Evolutionary conservation across 2,113 vertebrate species (phyloP), one percentile per base, ranked within the genome.

Genomic region (Tetrax tetrax): DNA sequence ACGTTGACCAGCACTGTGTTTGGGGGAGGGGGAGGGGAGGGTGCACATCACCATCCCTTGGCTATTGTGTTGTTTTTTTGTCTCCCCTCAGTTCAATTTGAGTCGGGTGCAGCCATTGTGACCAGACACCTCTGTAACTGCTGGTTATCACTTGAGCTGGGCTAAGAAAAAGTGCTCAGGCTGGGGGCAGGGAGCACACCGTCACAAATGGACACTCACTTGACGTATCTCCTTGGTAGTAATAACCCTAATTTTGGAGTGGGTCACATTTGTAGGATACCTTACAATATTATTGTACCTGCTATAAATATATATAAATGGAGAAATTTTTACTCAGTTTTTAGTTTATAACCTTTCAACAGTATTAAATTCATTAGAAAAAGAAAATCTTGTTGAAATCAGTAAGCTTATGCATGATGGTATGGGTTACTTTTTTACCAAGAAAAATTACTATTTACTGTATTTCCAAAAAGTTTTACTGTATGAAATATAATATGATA

Each of bases 401-500:
- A 60, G 19, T 92, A 79, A 66, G 37, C 33, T 78, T 94, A 79
- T 81, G 83, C 89, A 47, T 79, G 47, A 50, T 93, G 38, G 17
- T 60, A 78, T 83, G 38, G 28, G 28, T 91, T 93, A 37, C 25
- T 66, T 76, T 84, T 74, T 80, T 83, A 15, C 15, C 33, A 83
- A 88, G 64, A 74, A 74, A 76, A 88, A 76, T 12, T 69, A 20
- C 12, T 91, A 14, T 94, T 95, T 95, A 91, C 59, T 80, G 50
- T 83, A 87, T 89, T 95, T 90, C 47, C 83, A 53, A 63, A 80
- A 83, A 74, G 28, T 57, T 96, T 83, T 94, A 83, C 53, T 78
- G 24, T 68, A 75, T 93, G 56, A 92, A 85, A 38, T 83, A 59
- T 83, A 82, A 66, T 63, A 72, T 60, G 19, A 81, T 89, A 63